Conservation (phyloP, 2,797 vertebrate species). For the Pangasius krempfi region DNA sequence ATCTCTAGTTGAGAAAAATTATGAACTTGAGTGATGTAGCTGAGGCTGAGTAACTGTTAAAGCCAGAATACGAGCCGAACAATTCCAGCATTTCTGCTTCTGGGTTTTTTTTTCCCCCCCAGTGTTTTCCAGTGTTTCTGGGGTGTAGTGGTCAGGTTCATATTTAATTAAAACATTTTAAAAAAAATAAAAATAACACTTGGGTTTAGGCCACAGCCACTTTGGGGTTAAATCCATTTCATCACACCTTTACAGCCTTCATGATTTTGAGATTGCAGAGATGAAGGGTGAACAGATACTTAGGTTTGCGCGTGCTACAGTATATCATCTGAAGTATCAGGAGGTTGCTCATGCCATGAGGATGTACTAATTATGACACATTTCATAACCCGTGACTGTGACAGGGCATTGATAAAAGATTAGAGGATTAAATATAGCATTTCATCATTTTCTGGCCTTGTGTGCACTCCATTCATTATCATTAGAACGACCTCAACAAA, state of each 20-base stretch:
- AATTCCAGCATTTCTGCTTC: background rate
- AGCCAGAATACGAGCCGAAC: too few relatives aligned
- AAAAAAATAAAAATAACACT: background rate
- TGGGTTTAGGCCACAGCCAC: background rate
- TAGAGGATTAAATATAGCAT: constrained; percentile 62
- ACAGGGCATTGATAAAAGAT: constrained; percentile 66
- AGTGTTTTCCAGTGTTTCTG: background rate
- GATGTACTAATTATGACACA: constrained; percentile 63
- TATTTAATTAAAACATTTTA: background rate
- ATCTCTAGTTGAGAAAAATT: background rate
- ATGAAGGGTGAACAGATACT: constrained; percentile 12
- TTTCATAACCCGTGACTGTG: constrained; percentile 53
- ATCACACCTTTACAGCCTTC: background rate
- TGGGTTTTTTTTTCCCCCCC: background rate
- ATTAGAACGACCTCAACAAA: constrained; percentile 62
- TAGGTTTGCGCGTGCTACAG: background rate
- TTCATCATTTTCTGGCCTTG: constrained; percentile 34
- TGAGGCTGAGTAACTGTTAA: background rate
- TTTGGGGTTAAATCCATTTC: background rate
- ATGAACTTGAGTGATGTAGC: background rate
- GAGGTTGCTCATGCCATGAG: constrained; percentile 32
- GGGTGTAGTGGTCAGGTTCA: background rate
- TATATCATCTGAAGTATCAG: constrained; percentile 24
- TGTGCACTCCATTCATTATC: constrained; percentile 56
- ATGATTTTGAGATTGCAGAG: background rate